Base-by-base conservation (phyloP, 2,888 invertebrate genomes). In the Thysanoteuthis rhombus region DNA sequence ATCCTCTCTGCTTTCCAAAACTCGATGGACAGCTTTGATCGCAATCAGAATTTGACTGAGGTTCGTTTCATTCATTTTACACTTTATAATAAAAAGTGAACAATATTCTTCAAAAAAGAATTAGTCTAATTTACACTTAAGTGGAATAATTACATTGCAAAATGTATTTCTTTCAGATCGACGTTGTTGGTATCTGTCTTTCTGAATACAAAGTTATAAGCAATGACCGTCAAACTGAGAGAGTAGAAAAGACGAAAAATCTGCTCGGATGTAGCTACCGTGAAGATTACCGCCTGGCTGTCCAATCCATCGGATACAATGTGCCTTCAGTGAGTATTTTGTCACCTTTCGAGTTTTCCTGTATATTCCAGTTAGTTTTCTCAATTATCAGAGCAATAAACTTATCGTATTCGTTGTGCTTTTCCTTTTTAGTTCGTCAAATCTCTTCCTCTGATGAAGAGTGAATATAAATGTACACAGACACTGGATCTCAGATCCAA, bases 1-100 rank as follows among this genome's bases (percentile, higher is more conserved):
- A 98, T 99, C 94, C 98, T 99, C 93, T 99, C 99, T 0, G 97
- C 98, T 96, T 97, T 99, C 94, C 99, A 99, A 97, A 99, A 99
- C 96, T 98, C 98, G 94, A 99, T 99, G 99, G 97, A 96, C 39
- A 95, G 98, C 94, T 98, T 99, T 95, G 98, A 99, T 97, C 98
- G 98, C 19, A 94, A 95, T 32, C 94, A 95, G 93, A 95, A 93
- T 75, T 94, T 95, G 16, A 94, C 93, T 22, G 96, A 96, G 95
- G 96, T 96, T 92, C 93, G 93, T 93, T n/a, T 40, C 40, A 40
- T n/a, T n/a, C n/a, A n/a, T n/a, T 75, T n/a, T n/a, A n/a, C 75
- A n/a, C 6, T 75, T 32, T 75, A 75, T n/a, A 32, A 75, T n/a
- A 1, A 75, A n/a, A 75, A 75, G 6, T n/a, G 1, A 75, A 75